Base-by-base conservation (phyloP, 2,888 invertebrate genomes). In the Cinara cedri region DNA sequence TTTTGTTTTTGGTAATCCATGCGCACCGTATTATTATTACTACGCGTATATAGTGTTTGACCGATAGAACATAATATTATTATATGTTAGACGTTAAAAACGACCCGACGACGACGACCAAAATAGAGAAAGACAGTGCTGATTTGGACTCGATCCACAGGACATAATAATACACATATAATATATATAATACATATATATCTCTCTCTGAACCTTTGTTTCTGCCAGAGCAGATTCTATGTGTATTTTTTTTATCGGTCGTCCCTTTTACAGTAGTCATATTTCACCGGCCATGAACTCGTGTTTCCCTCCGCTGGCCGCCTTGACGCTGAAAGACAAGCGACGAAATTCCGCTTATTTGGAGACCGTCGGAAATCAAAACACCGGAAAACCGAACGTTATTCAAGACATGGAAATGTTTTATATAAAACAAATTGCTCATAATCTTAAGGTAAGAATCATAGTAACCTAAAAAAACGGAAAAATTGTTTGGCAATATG, bases 391-490 rank as follows among this genome's bases (percentile, higher is more conserved):
- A 84, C 86, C 87, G 60, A 87, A 87, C 83, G 86, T 87, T 72
- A 84, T 88, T 51, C 88, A 88, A 83, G 88, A 88, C 85, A 85
- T 88, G 83, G 88, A 88, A 84, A 85, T 88, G 72, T 88, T 87
- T 85, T 88, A 88, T 84, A 88, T 88, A 83, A 86, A 87, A 70
- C 88, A 88, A 84, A 88, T 88, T 81, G 88, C 88, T 68, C 88
- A 87, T 83, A 88, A 87, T 84, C 85, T 88, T 76, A 88, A 88
- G 88, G 88, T 88, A 86, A 82, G 81, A 62, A 46, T 42, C 13
- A n/a, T n/a, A n/a, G n/a, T n/a, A n/a, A n/a, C n/a, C n/a, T n/a
- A n/a, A n/a, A n/a, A n/a, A n/a, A n/a, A 72, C 46, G 11, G 11
- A 21, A 55, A 10, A 21, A 55, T 19, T n/a, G 19, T 54, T 8